Conservation (phyloP, 2,113 vertebrate genomes). For the Morone saxatilis region DNA sequence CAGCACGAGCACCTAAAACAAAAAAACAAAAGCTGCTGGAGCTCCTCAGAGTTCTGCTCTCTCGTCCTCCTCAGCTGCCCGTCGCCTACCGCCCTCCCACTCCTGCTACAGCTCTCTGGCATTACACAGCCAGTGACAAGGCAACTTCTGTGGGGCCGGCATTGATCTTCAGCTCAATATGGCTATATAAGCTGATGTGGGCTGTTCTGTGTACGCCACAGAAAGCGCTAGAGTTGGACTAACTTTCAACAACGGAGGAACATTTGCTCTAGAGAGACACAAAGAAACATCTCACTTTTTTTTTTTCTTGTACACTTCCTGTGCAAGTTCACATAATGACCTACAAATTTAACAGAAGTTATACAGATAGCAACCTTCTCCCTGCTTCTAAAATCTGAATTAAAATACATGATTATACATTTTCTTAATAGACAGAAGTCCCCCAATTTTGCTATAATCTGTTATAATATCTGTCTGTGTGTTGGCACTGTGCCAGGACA, state of each 20-base stretch:
- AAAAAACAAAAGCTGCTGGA: background rate
- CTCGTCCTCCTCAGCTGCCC: conserved; percentile 3
- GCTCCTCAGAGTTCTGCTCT: background rate
- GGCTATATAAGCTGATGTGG: conserved; percentile 30
- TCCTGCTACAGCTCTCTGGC: conserved; percentile 30
- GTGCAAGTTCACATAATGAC: background rate
- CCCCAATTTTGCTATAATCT: background rate
- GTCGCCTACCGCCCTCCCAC: conserved; percentile 19
- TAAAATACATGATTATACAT: background rate
- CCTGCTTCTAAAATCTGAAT: background rate
- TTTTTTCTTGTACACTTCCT: background rate
- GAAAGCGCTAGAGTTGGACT: background rate
- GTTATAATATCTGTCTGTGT: background rate
- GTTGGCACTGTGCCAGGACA: background rate
- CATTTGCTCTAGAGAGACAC: background rate
- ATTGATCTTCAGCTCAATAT: conserved; percentile 55
- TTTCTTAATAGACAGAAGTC: background rate
- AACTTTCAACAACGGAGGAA: conserved; percentile 2
- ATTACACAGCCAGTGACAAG: conserved; percentile 36
- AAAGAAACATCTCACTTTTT: background rate
- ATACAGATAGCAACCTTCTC: background rate
- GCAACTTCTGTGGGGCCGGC: conserved; percentile 24
- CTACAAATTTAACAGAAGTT: background rate
- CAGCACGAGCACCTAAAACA: background rate
- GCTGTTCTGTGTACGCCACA: conserved; percentile 10